Conservation (phyloP, 2,797 vertebrate species). For the Tapirus indicus region DNA sequence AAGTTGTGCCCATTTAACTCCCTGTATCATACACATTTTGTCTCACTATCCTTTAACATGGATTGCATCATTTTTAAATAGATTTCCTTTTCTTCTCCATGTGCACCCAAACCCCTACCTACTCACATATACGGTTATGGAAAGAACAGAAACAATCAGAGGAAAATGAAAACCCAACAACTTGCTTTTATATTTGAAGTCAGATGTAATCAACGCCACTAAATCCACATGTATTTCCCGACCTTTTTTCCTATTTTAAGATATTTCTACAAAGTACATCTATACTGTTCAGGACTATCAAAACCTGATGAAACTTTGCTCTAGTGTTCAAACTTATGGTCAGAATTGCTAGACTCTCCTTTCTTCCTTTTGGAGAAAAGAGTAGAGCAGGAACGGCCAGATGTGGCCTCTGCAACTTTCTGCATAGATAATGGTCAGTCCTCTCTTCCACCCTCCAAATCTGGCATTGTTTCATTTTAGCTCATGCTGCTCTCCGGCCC, state of each 20-base stretch:
- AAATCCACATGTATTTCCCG: background rate
- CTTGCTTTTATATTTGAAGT: background rate
- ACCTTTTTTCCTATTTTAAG: background rate
- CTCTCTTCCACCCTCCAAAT: background rate
- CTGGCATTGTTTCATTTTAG: background rate
- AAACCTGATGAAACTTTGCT: background rate
- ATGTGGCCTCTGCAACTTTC: background rate
- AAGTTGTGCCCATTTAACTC: background rate
- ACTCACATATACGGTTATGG: background rate
- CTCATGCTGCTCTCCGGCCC: background rate
- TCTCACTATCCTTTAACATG: background rate
- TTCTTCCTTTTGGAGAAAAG: background rate
- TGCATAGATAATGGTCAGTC: background rate
- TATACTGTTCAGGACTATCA: background rate
- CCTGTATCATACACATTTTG: background rate
- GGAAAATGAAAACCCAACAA: background rate
- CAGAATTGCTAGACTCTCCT: background rate
- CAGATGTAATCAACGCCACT: background rate
- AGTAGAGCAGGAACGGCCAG: background rate
- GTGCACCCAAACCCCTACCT: background rate
- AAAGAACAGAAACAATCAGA: slow-evolving; percentile 7
- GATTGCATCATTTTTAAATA: background rate
- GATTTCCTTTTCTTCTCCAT: background rate
- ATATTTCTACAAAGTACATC: background rate
- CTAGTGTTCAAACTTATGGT: background rate